A percentile compares a stretch with the other conserved stretches of the same genome.
Conservation (phyloP, 2,113 vertebrate genomes). For the Syrmaticus mikado region DNA sequence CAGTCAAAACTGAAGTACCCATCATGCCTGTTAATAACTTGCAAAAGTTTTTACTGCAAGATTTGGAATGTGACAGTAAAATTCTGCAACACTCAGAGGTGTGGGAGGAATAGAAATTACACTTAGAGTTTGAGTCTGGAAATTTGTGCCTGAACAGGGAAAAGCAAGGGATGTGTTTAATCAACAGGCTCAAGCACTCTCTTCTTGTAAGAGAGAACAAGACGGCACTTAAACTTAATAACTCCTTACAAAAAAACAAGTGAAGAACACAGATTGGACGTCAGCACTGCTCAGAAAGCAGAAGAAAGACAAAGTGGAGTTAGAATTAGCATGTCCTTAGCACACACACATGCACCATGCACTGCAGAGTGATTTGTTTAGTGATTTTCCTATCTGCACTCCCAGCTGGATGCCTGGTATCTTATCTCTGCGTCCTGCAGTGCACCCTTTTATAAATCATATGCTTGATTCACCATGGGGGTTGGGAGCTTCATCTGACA, state of each 20-base stretch:
- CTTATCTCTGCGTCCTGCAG: neutral
- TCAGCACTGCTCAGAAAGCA: slow-evolving; percentile 21
- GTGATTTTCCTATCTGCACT: neutral
- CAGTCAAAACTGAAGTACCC: neutral
- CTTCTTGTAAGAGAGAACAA: slow-evolving; percentile 61
- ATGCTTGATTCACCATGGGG: neutral
- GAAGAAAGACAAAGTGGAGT: slow-evolving; percentile 42
- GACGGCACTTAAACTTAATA: slow-evolving; percentile 48
- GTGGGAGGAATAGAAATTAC: slow-evolving; percentile 68
- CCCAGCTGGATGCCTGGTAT: neutral
- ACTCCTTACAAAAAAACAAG: slow-evolving; percentile 58
- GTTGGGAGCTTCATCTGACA: neutral
- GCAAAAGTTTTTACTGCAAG: slow-evolving; percentile 30
- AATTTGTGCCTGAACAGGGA: slow-evolving; percentile 58
- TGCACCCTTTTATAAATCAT: neutral
- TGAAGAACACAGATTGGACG: neutral
- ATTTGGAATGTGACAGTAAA: slow-evolving; percentile 44
- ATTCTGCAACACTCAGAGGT: slow-evolving; percentile 38
- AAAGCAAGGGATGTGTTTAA: slow-evolving; percentile 67
- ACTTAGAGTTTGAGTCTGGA: slow-evolving; percentile 51
- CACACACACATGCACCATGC: accelerated
- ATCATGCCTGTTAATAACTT: slow-evolving; percentile 38
- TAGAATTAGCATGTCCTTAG: slow-evolving; percentile 8
- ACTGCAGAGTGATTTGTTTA: neutral
- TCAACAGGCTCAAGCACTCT: slow-evolving; percentile 56